Conservation (phyloP, 2,113 vertebrate species). For the Dascyllus trimaculatus region DNA sequence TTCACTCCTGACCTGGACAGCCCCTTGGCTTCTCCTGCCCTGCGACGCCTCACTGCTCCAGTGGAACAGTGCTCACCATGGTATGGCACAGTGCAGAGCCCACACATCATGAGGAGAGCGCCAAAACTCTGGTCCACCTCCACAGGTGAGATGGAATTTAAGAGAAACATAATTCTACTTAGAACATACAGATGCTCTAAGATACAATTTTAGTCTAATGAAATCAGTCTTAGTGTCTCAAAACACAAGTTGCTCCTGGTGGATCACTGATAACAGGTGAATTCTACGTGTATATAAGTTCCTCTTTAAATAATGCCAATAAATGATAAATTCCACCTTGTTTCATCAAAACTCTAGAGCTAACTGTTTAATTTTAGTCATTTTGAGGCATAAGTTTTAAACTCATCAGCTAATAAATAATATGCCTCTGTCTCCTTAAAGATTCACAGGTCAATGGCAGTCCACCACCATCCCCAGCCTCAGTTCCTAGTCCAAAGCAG, state of each 20-base stretch:
- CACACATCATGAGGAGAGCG: slow-evolving; percentile 86
- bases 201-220: background rate
- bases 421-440: slow-evolving; percentile 36
- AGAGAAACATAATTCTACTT: background rate
- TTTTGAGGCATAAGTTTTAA: background rate
- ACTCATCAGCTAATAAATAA: background rate
- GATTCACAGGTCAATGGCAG: slow-evolving; percentile 78
- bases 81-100: slow-evolving; percentile 87
- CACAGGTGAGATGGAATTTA: slow-evolving; percentile 82
- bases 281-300: background rate
- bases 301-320: background rate
- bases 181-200: background rate
- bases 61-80: slow-evolving; percentile 86
- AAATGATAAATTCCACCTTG: background rate
- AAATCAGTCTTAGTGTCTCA: too few species aligned
- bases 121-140: slow-evolving; percentile 92
- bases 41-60: slow-evolving; percentile 81
- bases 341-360: background rate
- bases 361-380: background rate
- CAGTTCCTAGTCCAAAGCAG: slow-evolving; percentile 59
- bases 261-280: too few species aligned
- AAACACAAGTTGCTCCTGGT: too few species aligned
- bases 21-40: slow-evolving; percentile 84
- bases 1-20: slow-evolving; percentile 86
- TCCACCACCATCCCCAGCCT: slow-evolving; percentile 54